Evolutionary conservation across 2,888 invertebrate genomes (phyloP).

Genomic region (Choristoneura rosaceana): DNA sequence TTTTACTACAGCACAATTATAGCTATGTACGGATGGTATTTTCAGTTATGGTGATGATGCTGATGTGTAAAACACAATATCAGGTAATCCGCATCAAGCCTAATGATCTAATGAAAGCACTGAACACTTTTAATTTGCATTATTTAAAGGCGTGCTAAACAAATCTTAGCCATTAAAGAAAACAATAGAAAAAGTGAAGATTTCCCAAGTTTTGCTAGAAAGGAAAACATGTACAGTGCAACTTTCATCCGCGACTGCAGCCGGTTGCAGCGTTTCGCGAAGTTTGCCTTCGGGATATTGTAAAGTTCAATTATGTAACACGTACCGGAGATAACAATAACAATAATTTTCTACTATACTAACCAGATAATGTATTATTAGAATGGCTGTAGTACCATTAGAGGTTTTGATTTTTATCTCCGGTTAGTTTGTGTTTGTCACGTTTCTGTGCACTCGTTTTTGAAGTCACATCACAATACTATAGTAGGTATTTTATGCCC

Average conservation of each 20-base stretch:
- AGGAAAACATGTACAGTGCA: constrained; percentile 41
- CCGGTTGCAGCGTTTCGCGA: constrained; percentile 46
- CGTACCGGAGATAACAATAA: constrained; percentile 52
- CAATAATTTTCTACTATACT: constrained; percentile 49
- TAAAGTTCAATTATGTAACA: constrained; percentile 57
- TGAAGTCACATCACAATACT: too few species aligned
- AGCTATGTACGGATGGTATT: too few species aligned
- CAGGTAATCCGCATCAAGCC: too few species aligned
- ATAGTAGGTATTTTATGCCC: too few species aligned
- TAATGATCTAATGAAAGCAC: not conserved
- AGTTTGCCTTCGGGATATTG: constrained; percentile 50
- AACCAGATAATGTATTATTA: constrained; percentile 37
- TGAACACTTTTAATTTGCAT: constrained; percentile 10
- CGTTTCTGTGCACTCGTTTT: not conserved
- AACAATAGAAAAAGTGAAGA: constrained; percentile 36
- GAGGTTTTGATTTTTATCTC: constrained; percentile 23
- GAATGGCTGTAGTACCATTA: constrained; percentile 27
- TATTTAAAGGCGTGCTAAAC: constrained; percentile 23
- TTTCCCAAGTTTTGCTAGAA: constrained; percentile 30
- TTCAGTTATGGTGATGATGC: too few species aligned
- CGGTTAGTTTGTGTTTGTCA: not conserved
- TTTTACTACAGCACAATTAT: too few species aligned
- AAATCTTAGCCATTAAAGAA: constrained; percentile 35
- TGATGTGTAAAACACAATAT: too few species aligned
- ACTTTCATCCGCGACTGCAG: constrained; percentile 45